phyloP scores from a whole-genome alignment of 1,140 invertebrate genomes.

The Agrypnia vestita region DNA sequence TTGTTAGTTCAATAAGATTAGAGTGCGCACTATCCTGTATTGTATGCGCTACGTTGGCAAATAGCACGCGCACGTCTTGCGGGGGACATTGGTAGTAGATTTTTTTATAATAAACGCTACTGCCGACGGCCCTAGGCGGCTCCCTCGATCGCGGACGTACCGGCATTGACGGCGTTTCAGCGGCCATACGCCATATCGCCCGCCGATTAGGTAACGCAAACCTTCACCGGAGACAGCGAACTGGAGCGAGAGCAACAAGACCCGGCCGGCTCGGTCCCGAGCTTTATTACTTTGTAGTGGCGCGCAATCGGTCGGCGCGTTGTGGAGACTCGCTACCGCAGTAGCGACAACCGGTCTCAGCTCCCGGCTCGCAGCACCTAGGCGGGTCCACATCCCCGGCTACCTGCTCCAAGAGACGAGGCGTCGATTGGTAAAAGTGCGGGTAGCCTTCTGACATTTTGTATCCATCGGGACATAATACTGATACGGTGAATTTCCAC shows the following conservation, averaged over 20 bases:
- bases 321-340: conserved; percentile 33
- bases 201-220: conserved; percentile 15
- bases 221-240: conserved; percentile 4
- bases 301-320: conserved; percentile 30
- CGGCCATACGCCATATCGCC: conserved; percentile 7
- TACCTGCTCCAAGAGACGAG: too few species aligned
- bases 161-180: background rate
- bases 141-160: background rate
- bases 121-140: background rate
- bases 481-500: too few species aligned
- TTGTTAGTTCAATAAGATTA: too few species aligned
- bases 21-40: too few species aligned
- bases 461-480: too few species aligned
- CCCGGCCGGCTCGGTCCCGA: background rate
- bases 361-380: background rate
- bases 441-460: too few species aligned
- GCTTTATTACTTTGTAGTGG: conserved; percentile 23
- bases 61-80: too few species aligned
- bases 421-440: too few species aligned
- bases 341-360: background rate
- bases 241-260: conserved; percentile 11
- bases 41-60: too few species aligned
- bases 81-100: too few species aligned
- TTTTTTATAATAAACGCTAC: too few species aligned
- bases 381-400: background rate